Evolutionary conservation across 2,113 vertebrate species (phyloP).

Genomic region (Prolemur simus): DNA sequence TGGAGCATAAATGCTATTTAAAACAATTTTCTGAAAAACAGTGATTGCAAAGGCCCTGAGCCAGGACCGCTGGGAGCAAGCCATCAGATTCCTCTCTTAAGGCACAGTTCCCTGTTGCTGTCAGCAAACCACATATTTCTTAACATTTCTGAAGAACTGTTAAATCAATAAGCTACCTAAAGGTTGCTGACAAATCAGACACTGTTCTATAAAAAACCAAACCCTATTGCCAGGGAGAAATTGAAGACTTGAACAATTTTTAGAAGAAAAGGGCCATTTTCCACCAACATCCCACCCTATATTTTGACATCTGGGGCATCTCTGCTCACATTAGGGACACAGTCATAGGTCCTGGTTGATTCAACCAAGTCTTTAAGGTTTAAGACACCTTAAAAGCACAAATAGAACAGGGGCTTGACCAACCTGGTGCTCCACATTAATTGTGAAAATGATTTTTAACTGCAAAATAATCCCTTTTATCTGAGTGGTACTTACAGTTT

Average conservation of each 20-base stretch:
- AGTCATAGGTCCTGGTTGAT: background rate
- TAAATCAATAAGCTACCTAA: constrained; percentile 84
- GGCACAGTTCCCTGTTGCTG: constrained; percentile 48
- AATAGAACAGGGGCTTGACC: background rate
- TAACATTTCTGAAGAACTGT: constrained; percentile 77
- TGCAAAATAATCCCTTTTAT: background rate
- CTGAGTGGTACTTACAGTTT: background rate
- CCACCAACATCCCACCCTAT: constrained; percentile 22
- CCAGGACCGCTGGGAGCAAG: constrained; percentile 55
- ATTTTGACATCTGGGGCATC: constrained; percentile 7
- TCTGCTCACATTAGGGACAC: background rate
- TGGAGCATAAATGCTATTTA: constrained; percentile 64
- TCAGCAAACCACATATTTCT: constrained; percentile 75
- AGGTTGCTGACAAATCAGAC: constrained; percentile 77
- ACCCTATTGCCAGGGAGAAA: constrained; percentile 68
- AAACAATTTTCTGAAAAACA: constrained; percentile 68
- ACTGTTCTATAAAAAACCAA: constrained; percentile 77
- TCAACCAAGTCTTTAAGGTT: background rate
- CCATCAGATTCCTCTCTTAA: constrained; percentile 59
- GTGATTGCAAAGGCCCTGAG: constrained; percentile 55
- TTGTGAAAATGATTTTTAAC: background rate
- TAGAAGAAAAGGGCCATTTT: constrained; percentile 72
- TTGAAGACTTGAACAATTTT: constrained; percentile 76
- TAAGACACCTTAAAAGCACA: background rate
- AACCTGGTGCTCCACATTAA: background rate